Evolutionary conservation across 2,113 vertebrate species (phyloP).

Genomic region (Pteropus alecto): DNA sequence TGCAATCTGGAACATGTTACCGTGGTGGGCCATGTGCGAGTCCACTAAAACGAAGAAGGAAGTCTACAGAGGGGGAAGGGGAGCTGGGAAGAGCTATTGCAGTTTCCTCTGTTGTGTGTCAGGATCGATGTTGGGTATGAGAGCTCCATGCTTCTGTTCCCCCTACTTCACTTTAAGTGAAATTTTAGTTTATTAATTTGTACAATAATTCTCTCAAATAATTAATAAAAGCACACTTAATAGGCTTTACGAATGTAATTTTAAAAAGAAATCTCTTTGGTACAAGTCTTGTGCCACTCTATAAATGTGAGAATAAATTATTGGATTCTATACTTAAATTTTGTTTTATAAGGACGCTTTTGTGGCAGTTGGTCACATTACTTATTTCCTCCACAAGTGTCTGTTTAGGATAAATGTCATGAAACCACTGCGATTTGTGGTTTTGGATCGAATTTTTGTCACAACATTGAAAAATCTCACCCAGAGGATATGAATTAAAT

Average conservation of each 20-base stretch:
- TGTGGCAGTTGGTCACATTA: constrained; percentile 26
- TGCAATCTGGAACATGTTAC: not conserved
- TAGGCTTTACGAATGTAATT: not conserved
- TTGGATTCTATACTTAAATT: not conserved
- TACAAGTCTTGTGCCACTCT: not conserved
- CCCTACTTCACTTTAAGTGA: not conserved
- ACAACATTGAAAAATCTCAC: constrained; percentile 33
- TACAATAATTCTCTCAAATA: constrained; percentile 6
- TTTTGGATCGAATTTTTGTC: constrained; percentile 55
- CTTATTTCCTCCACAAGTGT: constrained; percentile 46
- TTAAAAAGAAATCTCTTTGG: not conserved
- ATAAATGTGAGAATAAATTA: not conserved
- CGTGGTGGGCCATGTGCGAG: not conserved
- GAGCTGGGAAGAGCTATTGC: too few species aligned
- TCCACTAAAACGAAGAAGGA: not conserved
- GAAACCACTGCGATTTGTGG: constrained; percentile 51
- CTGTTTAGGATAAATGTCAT: constrained; percentile 32
- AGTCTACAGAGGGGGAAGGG: not conserved
- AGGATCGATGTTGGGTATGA: too few species aligned
- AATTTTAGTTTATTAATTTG: not conserved
- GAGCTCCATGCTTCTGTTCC: not conserved
- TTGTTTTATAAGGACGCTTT: constrained; percentile 41
- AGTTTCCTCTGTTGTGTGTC: not conserved
- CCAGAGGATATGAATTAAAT: constrained; percentile 39
- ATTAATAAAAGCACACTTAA: not conserved